phyloP scores from a whole-genome alignment of 2,888 invertebrate species.

The Catocala sponsa region DNA sequence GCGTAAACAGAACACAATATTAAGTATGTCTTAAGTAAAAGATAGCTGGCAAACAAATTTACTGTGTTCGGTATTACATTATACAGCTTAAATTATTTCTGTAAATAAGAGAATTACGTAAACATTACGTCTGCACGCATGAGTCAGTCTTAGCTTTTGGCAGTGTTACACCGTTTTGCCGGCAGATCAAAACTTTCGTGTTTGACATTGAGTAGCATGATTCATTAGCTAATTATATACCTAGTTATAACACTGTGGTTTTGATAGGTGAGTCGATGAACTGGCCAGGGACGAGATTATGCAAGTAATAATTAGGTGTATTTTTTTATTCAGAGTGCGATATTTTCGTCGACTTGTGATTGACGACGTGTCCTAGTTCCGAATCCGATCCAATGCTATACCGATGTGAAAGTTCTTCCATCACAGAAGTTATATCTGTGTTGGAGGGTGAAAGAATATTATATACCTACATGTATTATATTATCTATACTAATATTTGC shows the following conservation, averaged over 20 bases:
- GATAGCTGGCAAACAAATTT: not conserved
- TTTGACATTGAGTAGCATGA: slow-evolving; percentile 48
- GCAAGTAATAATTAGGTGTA: not conserved
- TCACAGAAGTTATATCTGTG: no score
- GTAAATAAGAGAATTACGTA: slow-evolving; percentile 17
- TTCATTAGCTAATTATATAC: slow-evolving; percentile 44
- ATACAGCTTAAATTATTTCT: not conserved
- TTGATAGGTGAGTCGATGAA: slow-evolving; percentile 37
- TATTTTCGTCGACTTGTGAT: no score
- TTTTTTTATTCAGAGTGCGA: not conserved
- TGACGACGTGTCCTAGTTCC: no score
- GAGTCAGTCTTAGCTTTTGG: slow-evolving; percentile 44
- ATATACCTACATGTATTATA: no score
- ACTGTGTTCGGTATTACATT: not conserved
- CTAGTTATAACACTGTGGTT: slow-evolving; percentile 23
- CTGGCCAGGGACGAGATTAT: slow-evolving; percentile 11
- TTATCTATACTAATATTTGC: no score
- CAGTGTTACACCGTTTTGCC: slow-evolving; percentile 27
- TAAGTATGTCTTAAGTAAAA: no score
- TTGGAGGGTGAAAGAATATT: no score
- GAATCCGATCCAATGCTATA: no score
- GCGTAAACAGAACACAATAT: no score
- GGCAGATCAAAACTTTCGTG: slow-evolving; percentile 25
- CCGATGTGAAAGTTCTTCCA: no score
- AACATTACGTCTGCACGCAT: slow-evolving; percentile 13